Conservation (phyloP, 2,113 vertebrate genomes). For the Bos taurus region DNA sequence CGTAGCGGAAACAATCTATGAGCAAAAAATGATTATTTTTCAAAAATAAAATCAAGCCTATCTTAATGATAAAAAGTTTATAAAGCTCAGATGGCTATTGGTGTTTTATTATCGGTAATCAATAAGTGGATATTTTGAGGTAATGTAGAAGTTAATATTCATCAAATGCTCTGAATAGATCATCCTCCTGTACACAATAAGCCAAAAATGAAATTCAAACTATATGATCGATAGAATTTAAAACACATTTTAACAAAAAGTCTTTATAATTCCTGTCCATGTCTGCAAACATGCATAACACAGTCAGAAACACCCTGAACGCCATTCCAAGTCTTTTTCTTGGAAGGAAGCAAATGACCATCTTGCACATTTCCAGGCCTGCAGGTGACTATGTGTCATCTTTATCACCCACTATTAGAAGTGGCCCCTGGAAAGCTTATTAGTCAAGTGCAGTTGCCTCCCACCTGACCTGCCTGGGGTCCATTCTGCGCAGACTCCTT, state of each 20-base stretch:
- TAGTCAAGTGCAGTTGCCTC: background rate
- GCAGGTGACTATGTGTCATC: background rate
- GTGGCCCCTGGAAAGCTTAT: background rate
- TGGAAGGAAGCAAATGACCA: background rate
- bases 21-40: background rate
- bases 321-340: background rate
- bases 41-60: background rate
- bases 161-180: background rate
- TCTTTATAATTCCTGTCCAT: accelerated
- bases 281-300: accelerated
- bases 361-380: background rate
- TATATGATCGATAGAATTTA: background rate
- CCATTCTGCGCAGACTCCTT: background rate
- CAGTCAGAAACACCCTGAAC: background rate
- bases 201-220: background rate
- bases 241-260: background rate
- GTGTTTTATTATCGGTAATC: background rate
- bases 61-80: background rate
- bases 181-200: background rate
- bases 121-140: background rate
- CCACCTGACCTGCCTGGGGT: too few relatives aligned
- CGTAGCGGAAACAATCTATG: background rate
- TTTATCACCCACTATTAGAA: background rate
- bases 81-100: background rate
- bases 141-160: background rate